These are phyloP conservation scores for Zaprionus gabonicus DNA, from an alignment of 1,140 invertebrate genomes.

Conservation along the genomic window DNA sequence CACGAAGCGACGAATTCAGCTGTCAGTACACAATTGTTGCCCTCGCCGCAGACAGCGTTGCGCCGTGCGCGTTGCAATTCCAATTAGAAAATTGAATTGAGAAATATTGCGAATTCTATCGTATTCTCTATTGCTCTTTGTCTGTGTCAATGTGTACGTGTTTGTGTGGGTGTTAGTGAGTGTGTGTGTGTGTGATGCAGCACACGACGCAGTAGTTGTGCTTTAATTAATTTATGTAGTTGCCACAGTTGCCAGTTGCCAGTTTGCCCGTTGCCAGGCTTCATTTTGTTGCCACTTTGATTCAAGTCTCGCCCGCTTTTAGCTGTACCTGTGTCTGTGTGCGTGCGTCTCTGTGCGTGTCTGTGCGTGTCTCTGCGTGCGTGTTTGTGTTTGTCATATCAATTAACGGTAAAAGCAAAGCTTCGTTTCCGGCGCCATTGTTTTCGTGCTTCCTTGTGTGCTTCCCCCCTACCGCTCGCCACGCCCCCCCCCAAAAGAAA, in stretches of 20 bases:
- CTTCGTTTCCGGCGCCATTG: slow-evolving; percentile 44
- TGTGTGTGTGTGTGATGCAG: slow-evolving; percentile 21
- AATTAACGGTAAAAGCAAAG: slow-evolving; percentile 46
- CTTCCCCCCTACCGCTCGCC: slow-evolving; percentile 23
- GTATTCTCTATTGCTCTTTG: slow-evolving; percentile 10
- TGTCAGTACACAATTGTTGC: slow-evolving; percentile 44
- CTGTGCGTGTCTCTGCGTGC: neutral
- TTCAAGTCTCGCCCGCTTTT: slow-evolving; percentile 22
- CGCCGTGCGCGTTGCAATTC: neutral
- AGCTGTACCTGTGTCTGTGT: neutral
- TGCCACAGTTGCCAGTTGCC: slow-evolving; percentile 24
- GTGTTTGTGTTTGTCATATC: slow-evolving; percentile 40
- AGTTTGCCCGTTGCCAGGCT: slow-evolving; percentile 27
- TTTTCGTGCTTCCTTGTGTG: slow-evolving; percentile 50
- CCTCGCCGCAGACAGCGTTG: slow-evolving; percentile 34
- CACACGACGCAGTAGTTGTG: slow-evolving; percentile 22
- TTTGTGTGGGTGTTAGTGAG: neutral
- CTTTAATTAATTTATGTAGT: slow-evolving; percentile 43
- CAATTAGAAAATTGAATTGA: neutral
- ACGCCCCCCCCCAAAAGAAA: neutral
- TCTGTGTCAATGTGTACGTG: neutral
- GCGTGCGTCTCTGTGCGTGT: neutral
- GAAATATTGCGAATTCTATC: slow-evolving; percentile 27
- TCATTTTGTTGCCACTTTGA: slow-evolving; percentile 43
- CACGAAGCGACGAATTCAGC: neutral